A percentile compares a stretch with the other conserved stretches of the same genome.
These are phyloP conservation scores for Xestia sexstrigata DNA, from an alignment of 2,888 invertebrate genomes.

Conservation along the genomic window DNA sequence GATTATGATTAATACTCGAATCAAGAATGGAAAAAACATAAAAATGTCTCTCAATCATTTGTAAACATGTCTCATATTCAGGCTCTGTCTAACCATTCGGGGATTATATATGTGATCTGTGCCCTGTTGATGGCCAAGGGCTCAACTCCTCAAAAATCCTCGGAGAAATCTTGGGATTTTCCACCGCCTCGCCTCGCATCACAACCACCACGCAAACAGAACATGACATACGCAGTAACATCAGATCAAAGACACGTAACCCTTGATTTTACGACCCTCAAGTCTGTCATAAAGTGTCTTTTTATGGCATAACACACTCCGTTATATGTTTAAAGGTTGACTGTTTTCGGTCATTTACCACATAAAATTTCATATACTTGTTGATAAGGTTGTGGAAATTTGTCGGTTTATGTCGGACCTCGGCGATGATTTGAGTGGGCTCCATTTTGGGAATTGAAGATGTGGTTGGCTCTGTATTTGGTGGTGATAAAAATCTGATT, in stretches of 20 bases:
- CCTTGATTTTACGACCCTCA: slow-evolving; percentile 73
- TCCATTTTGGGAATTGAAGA: slow-evolving; percentile 16
- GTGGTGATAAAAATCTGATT: not conserved
- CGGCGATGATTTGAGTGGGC: slow-evolving; percentile 25
- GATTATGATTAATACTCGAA: too few relatives aligned
- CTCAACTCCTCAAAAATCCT: not conserved
- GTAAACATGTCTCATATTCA: not conserved
- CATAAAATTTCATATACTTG: slow-evolving; percentile 77
- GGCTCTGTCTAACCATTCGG: not conserved
- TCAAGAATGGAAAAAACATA: too few relatives aligned
- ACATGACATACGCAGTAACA: slow-evolving; percentile 40
- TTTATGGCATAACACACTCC: slow-evolving; percentile 79
- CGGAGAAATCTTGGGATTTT: not conserved
- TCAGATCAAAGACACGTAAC: slow-evolving; percentile 68
- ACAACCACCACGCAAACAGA: not conserved
- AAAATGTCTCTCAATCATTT: not conserved
- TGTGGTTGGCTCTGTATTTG: not conserved
- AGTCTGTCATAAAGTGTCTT: slow-evolving; percentile 78
- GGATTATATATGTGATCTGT: not conserved
- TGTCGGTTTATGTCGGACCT: slow-evolving; percentile 50
- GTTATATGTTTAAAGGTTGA: slow-evolving; percentile 68
- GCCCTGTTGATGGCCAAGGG: not conserved
- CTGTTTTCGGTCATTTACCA: slow-evolving; percentile 71
- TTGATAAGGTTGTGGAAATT: slow-evolving; percentile 71
- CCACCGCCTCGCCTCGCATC: not conserved